Conservation (phyloP, 2,888 invertebrate species). For the Macropis europaea region DNA sequence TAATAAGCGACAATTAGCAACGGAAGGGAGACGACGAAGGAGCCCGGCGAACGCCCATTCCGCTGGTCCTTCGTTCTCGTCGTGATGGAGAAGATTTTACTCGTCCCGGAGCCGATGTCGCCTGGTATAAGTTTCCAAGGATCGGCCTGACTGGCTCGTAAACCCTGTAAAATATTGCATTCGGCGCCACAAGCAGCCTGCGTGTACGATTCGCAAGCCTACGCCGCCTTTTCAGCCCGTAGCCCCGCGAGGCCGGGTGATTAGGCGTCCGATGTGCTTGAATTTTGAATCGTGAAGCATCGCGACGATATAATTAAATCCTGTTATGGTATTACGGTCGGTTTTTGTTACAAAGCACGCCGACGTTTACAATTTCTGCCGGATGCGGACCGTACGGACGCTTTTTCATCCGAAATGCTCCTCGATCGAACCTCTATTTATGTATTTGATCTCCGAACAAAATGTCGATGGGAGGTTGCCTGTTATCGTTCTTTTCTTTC, state of each 20-base stretch:
- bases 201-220: slow-evolving; percentile 56
- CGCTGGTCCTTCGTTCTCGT: neutral
- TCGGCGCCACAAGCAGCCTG: slow-evolving; percentile 58
- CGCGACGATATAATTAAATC: slow-evolving; percentile 26
- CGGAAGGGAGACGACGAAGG: slow-evolving; percentile 25
- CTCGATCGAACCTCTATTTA: neutral
- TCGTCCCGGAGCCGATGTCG: slow-evolving; percentile 43
- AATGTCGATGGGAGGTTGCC: no score
- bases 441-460: no score
- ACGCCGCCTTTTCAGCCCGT: slow-evolving; percentile 22
- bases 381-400: neutral
- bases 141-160: slow-evolving; percentile 69
- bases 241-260: slow-evolving; percentile 43
- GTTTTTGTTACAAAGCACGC: slow-evolving; percentile 7
- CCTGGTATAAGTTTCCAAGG: slow-evolving; percentile 54
- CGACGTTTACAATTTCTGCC: slow-evolving; percentile 15
- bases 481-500: no score
- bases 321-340: slow-evolving; percentile 8
- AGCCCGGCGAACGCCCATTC: slow-evolving; percentile 23
- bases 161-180: slow-evolving; percentile 71
- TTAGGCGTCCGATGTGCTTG: slow-evolving; percentile 31
- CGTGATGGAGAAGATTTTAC: slow-evolving; percentile 43
- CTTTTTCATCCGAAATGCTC: neutral
- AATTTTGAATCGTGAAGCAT: slow-evolving; percentile 20
- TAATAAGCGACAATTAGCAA: slow-evolving; percentile 78